phyloP scores from a whole-genome alignment of 2,113 vertebrate genomes.

The Ailuropoda melanoleuca region DNA sequence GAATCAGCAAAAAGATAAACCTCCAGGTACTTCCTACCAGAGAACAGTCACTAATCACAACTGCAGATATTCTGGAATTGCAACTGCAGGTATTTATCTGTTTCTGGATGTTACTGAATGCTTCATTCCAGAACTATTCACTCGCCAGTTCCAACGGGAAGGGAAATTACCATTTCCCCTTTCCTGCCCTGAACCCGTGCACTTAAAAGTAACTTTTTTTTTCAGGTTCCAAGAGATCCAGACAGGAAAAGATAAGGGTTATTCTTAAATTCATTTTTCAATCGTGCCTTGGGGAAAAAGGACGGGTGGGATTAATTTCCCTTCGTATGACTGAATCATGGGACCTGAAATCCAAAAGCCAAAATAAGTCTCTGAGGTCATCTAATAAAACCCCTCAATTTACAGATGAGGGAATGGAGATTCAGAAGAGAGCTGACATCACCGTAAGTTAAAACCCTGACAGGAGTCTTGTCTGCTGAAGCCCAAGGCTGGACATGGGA shows the following conservation, averaged over 20 bases:
- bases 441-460: neutral
- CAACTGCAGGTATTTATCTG: neutral
- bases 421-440: neutral
- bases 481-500: neutral
- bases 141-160: neutral
- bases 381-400: neutral
- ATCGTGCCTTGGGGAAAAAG: neutral
- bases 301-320: neutral
- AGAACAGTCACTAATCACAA: neutral
- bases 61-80: neutral
- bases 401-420: neutral
- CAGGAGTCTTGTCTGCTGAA: neutral
- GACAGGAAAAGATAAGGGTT: neutral
- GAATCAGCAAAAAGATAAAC: constrained; percentile 13
- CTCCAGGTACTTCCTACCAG: neutral
- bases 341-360: constrained; percentile 21
- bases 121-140: neutral
- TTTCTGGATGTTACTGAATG: neutral
- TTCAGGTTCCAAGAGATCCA: constrained; percentile 3
- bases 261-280: constrained; percentile 41
- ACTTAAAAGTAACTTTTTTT: neutral
- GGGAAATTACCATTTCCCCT: neutral
- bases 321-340: neutral
- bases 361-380: neutral
- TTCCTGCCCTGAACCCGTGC: neutral